Evolutionary conservation across 2,113 vertebrate species (phyloP).

Genomic region (Leucopsar rothschildi): DNA sequence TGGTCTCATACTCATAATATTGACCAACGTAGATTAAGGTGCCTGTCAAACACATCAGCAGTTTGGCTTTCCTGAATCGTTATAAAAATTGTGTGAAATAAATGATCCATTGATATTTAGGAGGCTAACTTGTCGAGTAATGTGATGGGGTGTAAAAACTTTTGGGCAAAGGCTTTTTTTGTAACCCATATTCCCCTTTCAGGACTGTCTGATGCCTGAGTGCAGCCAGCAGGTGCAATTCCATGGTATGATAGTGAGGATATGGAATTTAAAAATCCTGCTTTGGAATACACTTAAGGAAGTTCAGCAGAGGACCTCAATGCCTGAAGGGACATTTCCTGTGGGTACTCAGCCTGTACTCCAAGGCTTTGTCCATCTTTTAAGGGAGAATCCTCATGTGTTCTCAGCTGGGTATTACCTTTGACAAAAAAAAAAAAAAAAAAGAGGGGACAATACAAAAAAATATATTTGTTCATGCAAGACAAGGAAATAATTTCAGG

Average conservation of each 20-base stretch:
- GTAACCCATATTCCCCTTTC: not conserved
- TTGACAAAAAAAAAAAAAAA: not conserved
- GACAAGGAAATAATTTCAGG: not conserved
- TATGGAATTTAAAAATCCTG: not conserved
- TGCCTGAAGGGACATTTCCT: not conserved
- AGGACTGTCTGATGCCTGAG: not conserved
- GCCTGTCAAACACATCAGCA: not conserved
- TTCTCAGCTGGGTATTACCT: not conserved
- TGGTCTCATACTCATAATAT: not conserved
- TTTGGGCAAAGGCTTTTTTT: not conserved
- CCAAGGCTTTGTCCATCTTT: not conserved
- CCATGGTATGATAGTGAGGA: no score
- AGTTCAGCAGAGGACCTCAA: not conserved
- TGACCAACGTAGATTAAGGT: not conserved
- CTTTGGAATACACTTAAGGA: not conserved
- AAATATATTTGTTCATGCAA: not conserved
- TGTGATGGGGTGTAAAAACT: fast-evolving
- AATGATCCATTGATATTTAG: not conserved
- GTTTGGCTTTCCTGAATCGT: not conserved
- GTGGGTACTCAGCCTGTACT: not conserved
- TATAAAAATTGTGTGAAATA: not conserved
- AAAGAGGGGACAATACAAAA: not conserved
- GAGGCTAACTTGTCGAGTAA: not conserved
- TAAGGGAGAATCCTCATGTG: not conserved
- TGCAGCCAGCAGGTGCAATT: not conserved